phyloP scores from a whole-genome alignment of 2,888 invertebrate genomes.

The Limnephilus auricula region DNA sequence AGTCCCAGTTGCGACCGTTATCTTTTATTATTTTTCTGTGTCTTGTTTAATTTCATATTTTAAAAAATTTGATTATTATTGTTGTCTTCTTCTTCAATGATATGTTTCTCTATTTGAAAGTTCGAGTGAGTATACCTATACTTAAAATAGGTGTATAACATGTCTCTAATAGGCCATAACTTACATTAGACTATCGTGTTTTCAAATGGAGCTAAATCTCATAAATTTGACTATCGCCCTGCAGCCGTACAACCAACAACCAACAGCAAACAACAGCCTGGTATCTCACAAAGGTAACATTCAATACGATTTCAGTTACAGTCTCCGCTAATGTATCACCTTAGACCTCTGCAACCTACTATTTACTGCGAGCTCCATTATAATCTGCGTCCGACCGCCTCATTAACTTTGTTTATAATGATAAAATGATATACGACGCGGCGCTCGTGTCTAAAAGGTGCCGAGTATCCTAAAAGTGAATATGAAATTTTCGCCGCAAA shows the following conservation, averaged over 20 bases:
- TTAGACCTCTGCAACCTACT: slow-evolving; percentile 29
- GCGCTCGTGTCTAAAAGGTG: neutral
- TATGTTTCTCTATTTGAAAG: neutral
- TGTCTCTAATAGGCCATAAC: neutral
- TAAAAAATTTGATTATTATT: too few species aligned
- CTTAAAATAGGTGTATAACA: neutral
- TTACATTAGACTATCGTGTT: neutral
- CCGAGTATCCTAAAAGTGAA: slow-evolving; percentile 39
- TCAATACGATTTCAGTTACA: slow-evolving; percentile 7
- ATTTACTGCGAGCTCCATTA: slow-evolving; percentile 31
- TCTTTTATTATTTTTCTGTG: too few species aligned
- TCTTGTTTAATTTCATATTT: too few species aligned
- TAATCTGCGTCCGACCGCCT: slow-evolving; percentile 42
- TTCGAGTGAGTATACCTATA: neutral
- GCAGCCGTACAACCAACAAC: neutral
- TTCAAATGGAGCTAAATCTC: neutral
- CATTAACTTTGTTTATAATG: slow-evolving; percentile 41
- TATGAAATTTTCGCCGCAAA: slow-evolving; percentile 24
- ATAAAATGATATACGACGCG: slow-evolving; percentile 41
- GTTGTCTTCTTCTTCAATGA: too few species aligned
- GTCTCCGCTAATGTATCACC: slow-evolving; percentile 31
- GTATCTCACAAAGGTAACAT: neutral
- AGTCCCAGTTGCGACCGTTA: too few species aligned
- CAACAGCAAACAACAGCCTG: neutral
- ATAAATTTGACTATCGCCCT: neutral